Base-by-base conservation (phyloP, 2,888 invertebrate species). In the Tinea semifulvella region DNA sequence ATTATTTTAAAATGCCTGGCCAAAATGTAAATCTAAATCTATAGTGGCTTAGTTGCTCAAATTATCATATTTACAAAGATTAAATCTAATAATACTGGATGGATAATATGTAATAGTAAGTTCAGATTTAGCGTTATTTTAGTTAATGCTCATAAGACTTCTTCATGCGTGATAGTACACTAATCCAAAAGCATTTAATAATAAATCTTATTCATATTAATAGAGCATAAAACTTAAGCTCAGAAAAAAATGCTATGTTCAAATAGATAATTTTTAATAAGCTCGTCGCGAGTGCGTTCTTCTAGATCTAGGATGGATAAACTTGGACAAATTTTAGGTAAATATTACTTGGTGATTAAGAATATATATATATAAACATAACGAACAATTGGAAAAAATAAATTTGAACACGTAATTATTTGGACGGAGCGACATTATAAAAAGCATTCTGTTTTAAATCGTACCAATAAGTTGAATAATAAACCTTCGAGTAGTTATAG, bases 71-170 rank as follows among this genome's bases (percentile, higher is more conserved):
- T n/a, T n/a, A n/a, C n/a, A 31, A 31, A 31, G 20, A 13, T 35
- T 45, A 45, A 18, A 66, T 75, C 74, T 77, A 77, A 76, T 75
- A 75, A 79, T 77, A 79, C 74, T 79, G 79, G 77, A 79, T 76
- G 76, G 75, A 77, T 63, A 75, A 71, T 74, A 69, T 68, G 7
- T 73, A 63, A n/a, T 19, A 2, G 3, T 3, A 14, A 38, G 22
- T 40, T 22, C 13, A 22, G 5, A 67, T 69, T 69, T 71, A 63
- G 72, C 71, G 69, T 71, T 69, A 67, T 74, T 71, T 75, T 67
- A 57, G 70, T 70, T 65, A 67, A 69, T 59, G 42, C n/a, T 77
- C 74, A 76, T 77, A 77, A 77, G 76, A 76, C 70, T 68, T 71
- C 67, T 63, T 67, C 56, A 53, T 64, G 67, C 65, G 72, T 66